Base-by-base conservation (phyloP, 1,140 invertebrate genomes). In the Zelostemma sp. region DNA sequence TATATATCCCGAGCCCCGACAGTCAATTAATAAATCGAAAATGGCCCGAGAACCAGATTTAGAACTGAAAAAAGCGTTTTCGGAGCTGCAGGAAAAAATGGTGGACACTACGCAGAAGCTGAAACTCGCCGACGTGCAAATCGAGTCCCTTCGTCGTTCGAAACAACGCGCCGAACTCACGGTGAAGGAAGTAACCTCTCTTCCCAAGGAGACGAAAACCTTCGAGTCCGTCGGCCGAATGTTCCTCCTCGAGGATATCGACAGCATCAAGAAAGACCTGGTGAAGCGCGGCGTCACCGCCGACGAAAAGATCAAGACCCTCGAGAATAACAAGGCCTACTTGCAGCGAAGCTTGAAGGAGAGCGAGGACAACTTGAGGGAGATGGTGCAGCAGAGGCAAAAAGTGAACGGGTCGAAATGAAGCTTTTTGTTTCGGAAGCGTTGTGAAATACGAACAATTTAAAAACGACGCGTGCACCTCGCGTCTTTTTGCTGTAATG, bases 141-240 rank as follows among this genome's bases (percentile, higher is more conserved):
- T 95, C 58, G 91, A 92, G 33, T 87, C 87, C 3, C 79, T 95
- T 9, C 91, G 90, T 66, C 83, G 90, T 49, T 86, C 87, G 9
- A 91, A 93, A 67, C 88, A 91, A 50, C 91, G 91, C 75, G 88
- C 91, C 43, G 87, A 91, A 69, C 82, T 95, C 15, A 95, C 93
- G 4, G 87, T 91, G 48, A 87, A 84, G 25, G 88, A 89, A 69
- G 84, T 89, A 15, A 79, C 68, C 40, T 68, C 80, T n/a, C 80
- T 93, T 53, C 87, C 89, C 50, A 66, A 83, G 61, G 86, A 86
- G 4, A 92, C 90, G 1, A 90, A 88, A 71, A 91, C 90, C 0
- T 96, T 93, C 79, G 91, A 95, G 86, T 90, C 91, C 16, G 89
- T 95, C 0, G 94, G 94, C 4, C 84, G 94, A 81, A 95, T 94